Percentiles rank a stretch among this genome's conserved stretches.
Evolutionary conservation across 30 jellyfish, hydroid and myxozoan species (phyloP).

Genomic region (Hydractinia echinata): DNA sequence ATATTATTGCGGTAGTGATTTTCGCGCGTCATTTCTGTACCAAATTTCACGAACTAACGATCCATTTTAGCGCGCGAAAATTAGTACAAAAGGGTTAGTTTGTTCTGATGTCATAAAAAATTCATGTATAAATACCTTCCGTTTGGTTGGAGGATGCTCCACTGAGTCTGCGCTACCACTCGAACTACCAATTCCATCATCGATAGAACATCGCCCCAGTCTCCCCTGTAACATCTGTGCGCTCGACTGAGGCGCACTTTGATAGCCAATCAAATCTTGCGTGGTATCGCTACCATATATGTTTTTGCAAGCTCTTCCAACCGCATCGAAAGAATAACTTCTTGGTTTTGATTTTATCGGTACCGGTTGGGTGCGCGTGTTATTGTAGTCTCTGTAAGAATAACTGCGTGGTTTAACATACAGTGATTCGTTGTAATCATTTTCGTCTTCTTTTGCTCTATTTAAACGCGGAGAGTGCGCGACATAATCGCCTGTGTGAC

Average conservation of each 20-base stretch:
- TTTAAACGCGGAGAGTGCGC: no score
- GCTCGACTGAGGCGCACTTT: conserved; percentile 1
- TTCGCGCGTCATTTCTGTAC: no score
- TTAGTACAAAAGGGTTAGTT: no score
- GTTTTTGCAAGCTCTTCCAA: conserved; percentile 16
- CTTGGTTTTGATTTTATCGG: conserved; percentile 10
- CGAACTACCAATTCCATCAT: conserved; percentile 17
- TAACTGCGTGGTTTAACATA: conserved; percentile 8
- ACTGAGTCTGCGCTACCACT: conserved; percentile 23
- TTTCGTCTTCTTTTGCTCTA: no score
- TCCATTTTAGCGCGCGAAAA: no score
- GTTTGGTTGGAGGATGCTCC: conserved; percentile 7
- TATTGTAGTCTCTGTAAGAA: not conserved
- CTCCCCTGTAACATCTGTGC: not conserved
- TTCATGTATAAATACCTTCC: not conserved
- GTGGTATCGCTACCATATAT: not conserved
- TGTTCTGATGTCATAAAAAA: no score
- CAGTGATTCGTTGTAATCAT: no score
- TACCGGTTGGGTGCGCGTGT: not conserved
- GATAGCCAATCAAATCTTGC: not conserved
- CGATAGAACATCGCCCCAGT: conserved; percentile 10
- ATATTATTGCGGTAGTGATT: no score
- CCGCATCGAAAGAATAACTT: conserved; percentile 27
- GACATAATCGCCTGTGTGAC: no score
- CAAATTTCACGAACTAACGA: no score